phyloP scores from a whole-genome alignment of 1,140 invertebrate species.

The Papilio polyxenes region DNA sequence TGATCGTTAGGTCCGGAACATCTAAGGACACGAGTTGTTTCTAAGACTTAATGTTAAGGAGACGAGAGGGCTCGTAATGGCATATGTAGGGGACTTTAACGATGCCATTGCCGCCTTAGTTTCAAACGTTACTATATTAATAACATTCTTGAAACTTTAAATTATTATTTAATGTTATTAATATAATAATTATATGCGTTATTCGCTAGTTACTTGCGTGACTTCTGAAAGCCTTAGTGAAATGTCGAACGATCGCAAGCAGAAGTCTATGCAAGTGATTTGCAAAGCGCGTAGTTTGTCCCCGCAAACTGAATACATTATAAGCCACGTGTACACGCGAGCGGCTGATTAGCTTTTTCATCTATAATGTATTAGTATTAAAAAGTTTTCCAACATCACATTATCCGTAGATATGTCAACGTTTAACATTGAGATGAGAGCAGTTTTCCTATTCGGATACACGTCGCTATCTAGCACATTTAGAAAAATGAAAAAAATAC shows the following conservation, averaged over 20 bases:
- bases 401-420: constrained; percentile 55
- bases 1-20: constrained; percentile 65
- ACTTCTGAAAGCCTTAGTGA: neutral
- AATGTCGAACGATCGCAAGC: neutral
- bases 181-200: constrained; percentile 2
- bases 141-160: constrained; percentile 11
- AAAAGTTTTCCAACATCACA: constrained; percentile 57
- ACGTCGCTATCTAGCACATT: constrained; percentile 72
- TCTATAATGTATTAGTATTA: constrained; percentile 58
- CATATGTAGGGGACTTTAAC: constrained; percentile 52
- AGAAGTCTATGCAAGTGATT: constrained; percentile 36
- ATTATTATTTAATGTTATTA: constrained; percentile 29
- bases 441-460: constrained; percentile 55
- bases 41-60: constrained; percentile 50
- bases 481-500: constrained; percentile 55
- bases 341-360: constrained; percentile 64
- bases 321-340: constrained; percentile 54
- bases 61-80: constrained; percentile 54
- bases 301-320: constrained; percentile 51
- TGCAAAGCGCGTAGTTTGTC: constrained; percentile 41
- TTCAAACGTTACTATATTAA: constrained; percentile 29
- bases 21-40: constrained; percentile 59
- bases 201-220: constrained; percentile 24
- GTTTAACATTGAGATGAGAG: constrained; percentile 63
- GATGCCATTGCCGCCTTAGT: constrained; percentile 40